Base-by-base conservation (phyloP, 2,888 invertebrate genomes). In the Phlogophora meticulosa region DNA sequence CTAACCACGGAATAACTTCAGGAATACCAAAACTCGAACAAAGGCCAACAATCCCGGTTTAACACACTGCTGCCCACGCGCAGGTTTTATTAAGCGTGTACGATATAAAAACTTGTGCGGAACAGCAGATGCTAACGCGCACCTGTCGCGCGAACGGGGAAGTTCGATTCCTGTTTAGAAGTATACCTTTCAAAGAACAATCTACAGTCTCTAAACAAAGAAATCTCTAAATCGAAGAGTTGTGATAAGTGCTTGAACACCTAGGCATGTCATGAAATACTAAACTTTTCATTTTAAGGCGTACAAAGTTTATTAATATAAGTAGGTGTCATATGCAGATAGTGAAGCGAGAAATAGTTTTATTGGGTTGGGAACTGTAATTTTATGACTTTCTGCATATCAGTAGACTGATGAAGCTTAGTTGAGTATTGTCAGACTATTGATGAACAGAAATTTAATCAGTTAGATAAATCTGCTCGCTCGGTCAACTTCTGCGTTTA, bases 91-190 rank as follows among this genome's bases (percentile, higher is more conserved):
- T 60, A 67, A 53, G 62, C 62, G 28, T 56, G 42, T 46, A 22
- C 38, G 34, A 52, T 32, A 63, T 32, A 76, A 68, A 72, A 83
- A 76, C 55, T 66, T 65, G 55, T 56, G 69, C 65, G 66, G 72
- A 69, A 75, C 70, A 56, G 76, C 89, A 88, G 88, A 81, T 87
- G 89, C 59, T 55, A 70, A 4, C 1, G 61, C 74, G 79, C 89
- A 89, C 87, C 89, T 89, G 89, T 80, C 86, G 80, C 65, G 62
- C 60, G 63, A 64, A 68, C 58, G 77, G 63, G 63, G 52, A 53
- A 40, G 63, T 63, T 55, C 63, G 60, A 70, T 75, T 68, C 71
- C 61, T 62, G 74, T 78, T 81, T 73, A 74, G 72, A 67, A 52
- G 48, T 43, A n/a, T n/a, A n/a, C n/a, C n/a, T n/a, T 24, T 1